Base-by-base conservation (phyloP, 2,888 invertebrate genomes). In the Oxyteleia sp. region DNA sequence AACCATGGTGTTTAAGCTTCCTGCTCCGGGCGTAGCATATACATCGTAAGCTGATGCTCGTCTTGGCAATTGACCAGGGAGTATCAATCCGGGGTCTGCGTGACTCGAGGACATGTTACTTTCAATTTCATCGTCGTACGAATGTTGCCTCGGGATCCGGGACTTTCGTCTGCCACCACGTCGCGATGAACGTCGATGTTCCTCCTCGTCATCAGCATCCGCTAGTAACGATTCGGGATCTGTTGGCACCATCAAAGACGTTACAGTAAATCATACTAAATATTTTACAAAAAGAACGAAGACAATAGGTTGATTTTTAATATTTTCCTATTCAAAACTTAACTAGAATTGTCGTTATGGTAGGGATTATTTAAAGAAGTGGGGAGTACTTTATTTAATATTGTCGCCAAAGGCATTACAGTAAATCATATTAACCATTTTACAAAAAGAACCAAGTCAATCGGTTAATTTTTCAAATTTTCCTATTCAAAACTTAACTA, bases 1-100 rank as follows among this genome's bases (percentile, higher is more conserved):
- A 35, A 94, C 94, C 53, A 95, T 93, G 41, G 90, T 86, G 45
- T 89, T 91, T 4, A 91, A 86, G 13, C 88, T 89, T 23, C 89
- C 88, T n/a, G 94, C 90, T 63, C 95, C 95, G 0, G 96, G 96
- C 0, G 93, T 82, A 8, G 96, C 96, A 88, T 96, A 97, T 11
- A 98, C 97, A 90, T 97, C 97, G 89, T 97, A 97, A 13, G 97
- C 97, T 43, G 97, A 97, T 82, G 96, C 96, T 89, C 97, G 95
- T 90, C 97, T 95, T 0, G 97, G 96, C 94, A 97, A 96, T 18
- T 96, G 95, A 2, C 96, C 95, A 11, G 97, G 96, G 59, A 97
- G 94, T 18, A 95, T 95, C 7, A 97, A 94, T 4, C 95, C 96
- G 0, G 94, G 93, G 68, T 95, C 95, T 18, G 87, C 89, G 63